Conservation (phyloP, 1,140 invertebrate genomes). For the Aphelenchoides besseyi region DNA sequence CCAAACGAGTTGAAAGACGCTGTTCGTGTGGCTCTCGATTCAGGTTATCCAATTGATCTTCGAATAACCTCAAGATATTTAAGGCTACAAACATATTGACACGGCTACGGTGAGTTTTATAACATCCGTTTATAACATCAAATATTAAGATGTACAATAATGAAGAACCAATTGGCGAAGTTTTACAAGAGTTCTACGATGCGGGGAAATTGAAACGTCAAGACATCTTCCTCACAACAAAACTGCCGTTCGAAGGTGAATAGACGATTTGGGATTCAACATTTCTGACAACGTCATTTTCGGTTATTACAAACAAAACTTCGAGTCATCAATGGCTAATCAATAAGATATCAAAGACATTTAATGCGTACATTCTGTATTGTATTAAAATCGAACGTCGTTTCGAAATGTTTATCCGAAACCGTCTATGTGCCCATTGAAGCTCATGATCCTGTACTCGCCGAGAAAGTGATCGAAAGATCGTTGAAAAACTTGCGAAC, state of each 20-base stretch:
- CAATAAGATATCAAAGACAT: too few species aligned
- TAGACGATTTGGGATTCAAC: too few species aligned
- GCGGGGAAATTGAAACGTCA: conserved; percentile 37
- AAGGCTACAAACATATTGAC: conserved; percentile 66
- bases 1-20: conserved; percentile 70
- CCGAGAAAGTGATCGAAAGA: conserved; percentile 66
- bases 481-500: conserved; percentile 74
- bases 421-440: too few species aligned
- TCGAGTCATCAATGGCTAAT: conserved; percentile 64
- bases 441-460: conserved; percentile 71
- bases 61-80: not conserved
- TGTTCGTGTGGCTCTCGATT: conserved; percentile 69
- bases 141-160: conserved; percentile 34
- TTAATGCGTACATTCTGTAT: too few species aligned
- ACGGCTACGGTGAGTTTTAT: too few species aligned
- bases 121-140: too few species aligned
- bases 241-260: conserved; percentile 67
- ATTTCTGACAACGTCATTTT: not conserved
- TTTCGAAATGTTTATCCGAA: too few species aligned
- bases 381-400: too few species aligned
- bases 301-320: not conserved
- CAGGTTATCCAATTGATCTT: conserved; percentile 60
- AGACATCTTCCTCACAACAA: conserved; percentile 40
- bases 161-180: conserved; percentile 37
- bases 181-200: conserved; percentile 43